phyloP scores from a whole-genome alignment of 2,888 invertebrate genomes.

The Notodonta dromedarius region DNA sequence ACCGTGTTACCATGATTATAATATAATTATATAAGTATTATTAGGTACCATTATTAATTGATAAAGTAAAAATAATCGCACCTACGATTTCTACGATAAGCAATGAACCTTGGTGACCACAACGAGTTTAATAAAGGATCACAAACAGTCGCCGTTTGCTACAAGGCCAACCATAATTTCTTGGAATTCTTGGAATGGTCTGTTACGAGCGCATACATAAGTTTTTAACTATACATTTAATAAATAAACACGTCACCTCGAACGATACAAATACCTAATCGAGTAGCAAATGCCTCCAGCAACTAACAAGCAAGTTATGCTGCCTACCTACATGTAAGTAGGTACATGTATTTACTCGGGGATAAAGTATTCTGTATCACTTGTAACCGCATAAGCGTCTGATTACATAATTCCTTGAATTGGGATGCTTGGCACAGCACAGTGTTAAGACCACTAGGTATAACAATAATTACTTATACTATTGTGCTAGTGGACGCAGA shows the following conservation, averaged over 20 bases:
- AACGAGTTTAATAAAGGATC: slow-evolving; percentile 16
- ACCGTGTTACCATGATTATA: too few relatives aligned
- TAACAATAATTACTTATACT: too few relatives aligned
- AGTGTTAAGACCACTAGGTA: too few relatives aligned
- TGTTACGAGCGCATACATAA: slow-evolving; percentile 9
- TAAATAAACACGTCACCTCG: neutral
- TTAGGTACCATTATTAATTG: too few relatives aligned
- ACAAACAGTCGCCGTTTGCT: slow-evolving; percentile 19
- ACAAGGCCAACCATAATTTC: slow-evolving; percentile 41
- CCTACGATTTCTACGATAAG: too few relatives aligned
- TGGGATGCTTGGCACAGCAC: slow-evolving; percentile 22
- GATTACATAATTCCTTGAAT: slow-evolving; percentile 44
- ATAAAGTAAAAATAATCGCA: neutral
- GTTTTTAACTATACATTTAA: neutral
- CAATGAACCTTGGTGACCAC: slow-evolving; percentile 9
- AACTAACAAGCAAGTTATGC: slow-evolving; percentile 1
- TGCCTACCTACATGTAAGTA: neutral
- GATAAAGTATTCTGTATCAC: slow-evolving; percentile 41
- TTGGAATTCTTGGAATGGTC: slow-evolving; percentile 35
- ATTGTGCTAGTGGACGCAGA: too few relatives aligned
- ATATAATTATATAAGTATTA: too few relatives aligned
- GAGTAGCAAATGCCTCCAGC: slow-evolving; percentile 6
- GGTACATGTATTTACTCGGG: slow-evolving; percentile 15
- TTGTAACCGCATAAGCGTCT: slow-evolving; percentile 40
- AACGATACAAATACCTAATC: neutral